Evolutionary conservation across 2,888 invertebrate genomes (phyloP), one percentile per base, ranked within the genome.

Genomic region (Peribatodes rhomboidaria): DNA sequence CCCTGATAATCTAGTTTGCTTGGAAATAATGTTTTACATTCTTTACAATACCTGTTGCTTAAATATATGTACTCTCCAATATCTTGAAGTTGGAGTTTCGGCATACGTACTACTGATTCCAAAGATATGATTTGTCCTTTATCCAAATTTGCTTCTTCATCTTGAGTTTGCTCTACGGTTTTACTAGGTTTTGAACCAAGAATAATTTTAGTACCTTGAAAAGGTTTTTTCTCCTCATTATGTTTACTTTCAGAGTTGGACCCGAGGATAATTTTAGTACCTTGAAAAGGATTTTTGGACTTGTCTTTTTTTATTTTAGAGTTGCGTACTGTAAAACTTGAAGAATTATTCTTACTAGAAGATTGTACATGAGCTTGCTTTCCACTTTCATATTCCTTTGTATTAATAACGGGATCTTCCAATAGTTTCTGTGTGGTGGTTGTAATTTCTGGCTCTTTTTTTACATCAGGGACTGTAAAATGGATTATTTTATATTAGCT

Each of bases 21-120:
- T 39, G 86, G 77, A 77, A 89, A 91, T 31, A 89, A 76, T 69
- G 81, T 89, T n/a, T 67, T 68, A 74, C 90, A 91, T 22, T 66
- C 47, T 61, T 74, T 70, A 74, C 90, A 91, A 74, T 81, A 91
- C 64, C 79, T 79, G n/a, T 71, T 74, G 72, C 83, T 83, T 35
- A 60, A 77, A 42, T 75, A 69, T 63, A 90, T 79, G 68, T 80
- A 83, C 13, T 68, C 56, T 27, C 72, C 73, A 44, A 88, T 62
- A 71, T 88, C 81, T 67, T 79, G 70, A 49, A 90, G 64, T 18
- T 63, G 37, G 49, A 88, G 66, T 63, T 73, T 82, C 13, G 79
- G 71, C 35, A 73, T 65, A 66, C 46, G 73, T 47, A 31, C 57
- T 14, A 18, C 22, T 14, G 46, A 10, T 14, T 35, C n/a, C 27